Evolutionary conservation across 2,888 invertebrate species (phyloP).

Genomic region (Neoascia interrupta): DNA sequence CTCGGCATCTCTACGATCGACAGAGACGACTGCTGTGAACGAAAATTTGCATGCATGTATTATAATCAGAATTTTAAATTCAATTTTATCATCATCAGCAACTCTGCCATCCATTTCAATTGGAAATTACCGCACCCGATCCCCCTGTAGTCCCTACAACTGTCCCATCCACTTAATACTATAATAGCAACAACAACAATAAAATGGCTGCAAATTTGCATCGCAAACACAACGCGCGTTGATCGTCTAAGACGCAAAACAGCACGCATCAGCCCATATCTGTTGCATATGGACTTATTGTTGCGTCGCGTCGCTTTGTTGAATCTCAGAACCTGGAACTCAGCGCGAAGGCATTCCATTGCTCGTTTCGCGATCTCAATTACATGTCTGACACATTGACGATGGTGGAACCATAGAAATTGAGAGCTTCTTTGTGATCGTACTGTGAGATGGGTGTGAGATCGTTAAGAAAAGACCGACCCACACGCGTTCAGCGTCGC

Average conservation of each 20-base stretch:
- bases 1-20: background rate
- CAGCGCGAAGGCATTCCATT: slow-evolving; percentile 8
- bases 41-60: slow-evolving; percentile 30
- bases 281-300: slow-evolving; percentile 37
- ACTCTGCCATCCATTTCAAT: slow-evolving; percentile 59
- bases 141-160: too few relatives aligned
- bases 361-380: slow-evolving; percentile 35
- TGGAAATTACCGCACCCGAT: slow-evolving; percentile 11
- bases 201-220: slow-evolving; percentile 32
- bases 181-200: slow-evolving; percentile 53
- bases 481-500: slow-evolving; percentile 23
- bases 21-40: background rate
- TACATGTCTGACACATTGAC: slow-evolving; percentile 34
- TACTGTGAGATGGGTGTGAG: slow-evolving; percentile 57
- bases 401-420: slow-evolving; percentile 5
- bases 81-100: slow-evolving; percentile 49
- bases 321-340: slow-evolving; percentile 42
- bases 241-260: too few relatives aligned
- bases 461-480: slow-evolving; percentile 29
- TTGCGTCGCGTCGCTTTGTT: slow-evolving; percentile 30
- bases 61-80: slow-evolving; percentile 59
- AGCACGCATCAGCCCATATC: slow-evolving; percentile 3
- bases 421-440: slow-evolving; percentile 19
- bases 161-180: slow-evolving; percentile 41
- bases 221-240: too few relatives aligned